A percentile compares a stretch with the other conserved stretches of the same genome.
phyloP scores from a whole-genome alignment of 2,888 invertebrate species.

The Panopea generosa region DNA sequence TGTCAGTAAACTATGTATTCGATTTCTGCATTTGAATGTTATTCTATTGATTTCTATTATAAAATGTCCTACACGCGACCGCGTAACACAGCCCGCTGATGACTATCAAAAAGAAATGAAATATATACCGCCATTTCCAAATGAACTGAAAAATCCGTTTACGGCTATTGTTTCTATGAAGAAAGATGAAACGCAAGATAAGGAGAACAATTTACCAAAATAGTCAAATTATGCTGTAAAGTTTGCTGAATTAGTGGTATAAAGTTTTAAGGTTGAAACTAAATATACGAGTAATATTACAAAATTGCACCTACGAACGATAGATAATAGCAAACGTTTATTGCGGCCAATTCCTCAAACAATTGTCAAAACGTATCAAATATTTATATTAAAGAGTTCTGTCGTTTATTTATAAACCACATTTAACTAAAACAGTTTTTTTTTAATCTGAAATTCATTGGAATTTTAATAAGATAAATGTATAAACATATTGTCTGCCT shows the following conservation, averaged over 20 bases:
- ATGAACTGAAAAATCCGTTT: constrained; percentile 4
- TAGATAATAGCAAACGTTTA: not conserved
- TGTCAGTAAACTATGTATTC: constrained; percentile 20
- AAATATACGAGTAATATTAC: constrained; percentile 36
- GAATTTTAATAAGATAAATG: too few species aligned
- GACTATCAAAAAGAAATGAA: constrained; percentile 35
- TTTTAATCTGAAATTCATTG: too few species aligned
- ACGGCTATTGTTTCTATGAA: constrained; percentile 34
- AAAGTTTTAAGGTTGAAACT: constrained; percentile 41
- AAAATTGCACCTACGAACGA: constrained; percentile 15
- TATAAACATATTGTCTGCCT: too few species aligned
- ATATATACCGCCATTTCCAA: constrained; percentile 11
- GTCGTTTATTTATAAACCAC: too few species aligned
- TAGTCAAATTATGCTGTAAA: constrained; percentile 16
- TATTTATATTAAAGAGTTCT: too few species aligned
- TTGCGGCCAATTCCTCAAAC: too few species aligned
- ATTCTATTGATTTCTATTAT: constrained; percentile 33
- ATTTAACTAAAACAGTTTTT: too few species aligned
- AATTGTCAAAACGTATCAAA: too few species aligned
- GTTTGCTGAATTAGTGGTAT: constrained; percentile 23
- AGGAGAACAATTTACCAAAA: constrained; percentile 15
- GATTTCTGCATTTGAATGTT: constrained; percentile 34
- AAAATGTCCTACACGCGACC: constrained; percentile 29
- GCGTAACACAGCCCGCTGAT: constrained; percentile 15
- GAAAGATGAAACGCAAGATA: constrained; percentile 42